Base-by-base conservation (phyloP, 35 echinoderm and acorn worm species). In the Eucidaris tribuloides region DNA sequence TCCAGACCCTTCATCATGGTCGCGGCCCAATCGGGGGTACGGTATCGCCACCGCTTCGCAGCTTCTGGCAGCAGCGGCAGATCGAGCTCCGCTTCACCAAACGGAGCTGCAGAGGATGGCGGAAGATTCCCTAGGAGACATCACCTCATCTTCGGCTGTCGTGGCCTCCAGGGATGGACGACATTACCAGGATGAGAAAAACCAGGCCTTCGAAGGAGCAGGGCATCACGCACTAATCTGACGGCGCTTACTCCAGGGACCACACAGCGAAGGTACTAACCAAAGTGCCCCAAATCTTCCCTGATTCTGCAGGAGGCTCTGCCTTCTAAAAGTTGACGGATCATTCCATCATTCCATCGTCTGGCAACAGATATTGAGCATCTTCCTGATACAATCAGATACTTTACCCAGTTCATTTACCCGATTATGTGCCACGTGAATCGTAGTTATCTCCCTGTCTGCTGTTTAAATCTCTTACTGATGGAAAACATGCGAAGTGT, bases 31-130 rank as follows among this genome's bases (percentile, higher is more conserved):
- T n/a, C n/a, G n/a, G n/a, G 9, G 92, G 92, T 7, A 94, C 92
- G 2, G 92, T 85, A 5, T 89, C 89, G 22, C 86, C 92, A 0
- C 92, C 92, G 3, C 89, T 81, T 42, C 28, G 92, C 31, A 78
- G 79, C 44, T 94, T 94, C 39, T 94, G 92, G 92, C 92, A 94
- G 56, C 45, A 85, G 5, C 70, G 92, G 7, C 29, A 80, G 44
- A 24, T 58, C 32, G 56, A 94, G n/a, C 29, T 83, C 1, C 63
- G 27, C 13, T 3, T 5, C 6, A 22, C 3, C 24, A 13, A 54
- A 66, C 31, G 38, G 4, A 24, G 55, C 37, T 23, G 38, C 25
- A 32, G 79, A 19, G 40, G 57, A 2, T 42, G 19, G 2, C n/a
- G n/a, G 44, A 74, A 66, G 7, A 22, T 58, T n/a, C n/a, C 46